A percentile compares a stretch with the other conserved stretches of the same genome.
These are phyloP conservation scores for Aurelia coerulea DNA, from an alignment of 30 jellyfish, hydroid and myxozoan genomes.

Conservation along the genomic window DNA sequence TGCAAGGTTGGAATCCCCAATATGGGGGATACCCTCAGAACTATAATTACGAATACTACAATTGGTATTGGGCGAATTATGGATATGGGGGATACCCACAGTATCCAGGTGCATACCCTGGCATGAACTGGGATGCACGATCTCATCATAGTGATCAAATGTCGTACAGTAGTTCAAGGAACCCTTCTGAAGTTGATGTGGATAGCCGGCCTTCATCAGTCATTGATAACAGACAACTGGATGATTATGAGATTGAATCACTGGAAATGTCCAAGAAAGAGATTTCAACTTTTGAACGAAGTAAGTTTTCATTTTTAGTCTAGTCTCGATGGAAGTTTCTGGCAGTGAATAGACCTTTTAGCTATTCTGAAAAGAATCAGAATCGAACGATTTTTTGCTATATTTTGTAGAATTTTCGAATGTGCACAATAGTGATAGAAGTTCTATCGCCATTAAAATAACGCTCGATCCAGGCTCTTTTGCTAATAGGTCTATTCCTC, in stretches of 20 bases:
- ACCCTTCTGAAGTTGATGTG: conserved; percentile 64
- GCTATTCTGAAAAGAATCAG: no score
- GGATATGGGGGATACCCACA: conserved; percentile 57
- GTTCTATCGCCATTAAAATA: no score
- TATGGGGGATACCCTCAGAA: conserved; percentile 53
- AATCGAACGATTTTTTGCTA: no score
- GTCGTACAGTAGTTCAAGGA: conserved; percentile 66
- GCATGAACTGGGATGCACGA: conserved; percentile 65
- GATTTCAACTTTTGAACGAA: conserved; percentile 42
- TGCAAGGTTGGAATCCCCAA: conserved; percentile 41
- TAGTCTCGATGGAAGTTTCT: no score
- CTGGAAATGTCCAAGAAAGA: conserved; percentile 45
- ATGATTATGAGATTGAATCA: conserved; percentile 44
- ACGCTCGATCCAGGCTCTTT: no score
- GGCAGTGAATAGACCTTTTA: no score
- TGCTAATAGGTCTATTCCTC: no score
- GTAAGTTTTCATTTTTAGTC: conserved; percentile 3
- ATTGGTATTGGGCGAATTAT: conserved; percentile 65
- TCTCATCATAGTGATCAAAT: conserved; percentile 66
- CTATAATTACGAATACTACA: conserved; percentile 62
- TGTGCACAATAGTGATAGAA: no score
- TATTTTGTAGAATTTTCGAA: no score
- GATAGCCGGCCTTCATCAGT: conserved; percentile 86
- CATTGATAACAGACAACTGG: conserved; percentile 45
- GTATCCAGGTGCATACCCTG: conserved; percentile 14